Conservation (phyloP, 2,113 vertebrate genomes). For the Ailuropoda melanoleuca region DNA sequence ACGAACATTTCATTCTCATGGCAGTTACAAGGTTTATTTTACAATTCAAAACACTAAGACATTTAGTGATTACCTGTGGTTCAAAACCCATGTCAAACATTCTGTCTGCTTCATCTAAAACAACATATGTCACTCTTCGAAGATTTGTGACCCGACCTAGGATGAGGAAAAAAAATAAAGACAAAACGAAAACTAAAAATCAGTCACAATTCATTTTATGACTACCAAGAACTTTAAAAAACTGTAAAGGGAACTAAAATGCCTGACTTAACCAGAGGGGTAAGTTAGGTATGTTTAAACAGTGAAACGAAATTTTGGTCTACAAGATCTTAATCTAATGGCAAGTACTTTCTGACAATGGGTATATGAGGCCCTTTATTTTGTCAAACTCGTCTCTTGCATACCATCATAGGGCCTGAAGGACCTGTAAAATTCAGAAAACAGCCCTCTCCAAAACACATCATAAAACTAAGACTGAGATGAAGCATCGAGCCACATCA, state of each 20-base stretch:
- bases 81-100: slow-evolving; percentile 99
- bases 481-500: slow-evolving; percentile 95
- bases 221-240: slow-evolving; percentile 77
- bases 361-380: slow-evolving; percentile 87
- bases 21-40: not conserved
- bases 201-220: slow-evolving; percentile 76
- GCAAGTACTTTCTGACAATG: slow-evolving; percentile 82
- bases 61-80: slow-evolving; percentile 90
- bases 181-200: slow-evolving; percentile 82
- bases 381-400: slow-evolving; percentile 92
- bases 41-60: not conserved
- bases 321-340: slow-evolving; percentile 82
- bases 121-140: slow-evolving; percentile 95
- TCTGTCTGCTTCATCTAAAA: slow-evolving; percentile 97
- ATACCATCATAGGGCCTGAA: slow-evolving; percentile 96
- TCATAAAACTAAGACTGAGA: slow-evolving; percentile 98
- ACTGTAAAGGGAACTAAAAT: slow-evolving; percentile 82
- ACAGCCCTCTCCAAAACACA: slow-evolving; percentile 95
- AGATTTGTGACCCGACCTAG: slow-evolving; percentile 98
- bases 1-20: not conserved
- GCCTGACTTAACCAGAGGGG: slow-evolving; percentile 81
- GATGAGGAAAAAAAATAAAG: slow-evolving; percentile 81
- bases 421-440: slow-evolving; percentile 99
- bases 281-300: slow-evolving; percentile 70
- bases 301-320: slow-evolving; percentile 82